Evolutionary conservation across 1,140 invertebrate species (phyloP), one percentile per base, ranked within the genome.

Genomic region (Brachystomella parvula): DNA sequence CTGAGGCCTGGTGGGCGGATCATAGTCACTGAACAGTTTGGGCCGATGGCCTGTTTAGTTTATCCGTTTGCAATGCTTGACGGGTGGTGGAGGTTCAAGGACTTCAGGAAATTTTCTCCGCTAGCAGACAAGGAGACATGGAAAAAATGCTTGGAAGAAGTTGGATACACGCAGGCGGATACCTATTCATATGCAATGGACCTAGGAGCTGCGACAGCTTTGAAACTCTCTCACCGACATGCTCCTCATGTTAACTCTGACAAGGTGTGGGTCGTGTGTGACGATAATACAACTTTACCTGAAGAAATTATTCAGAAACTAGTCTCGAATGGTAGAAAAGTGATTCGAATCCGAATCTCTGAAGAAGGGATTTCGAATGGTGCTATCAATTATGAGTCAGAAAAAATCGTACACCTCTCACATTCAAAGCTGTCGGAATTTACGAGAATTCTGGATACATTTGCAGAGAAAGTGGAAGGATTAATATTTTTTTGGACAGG

Each of bases 41-140:
- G 32, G 3, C 39, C 57, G 0, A 26, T 31, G 0, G 17, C 39
- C 2, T 29, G 31, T 21, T 32, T 61, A 19, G 35, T 49, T 59
- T 32, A 64, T 1, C 28, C 58, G 19, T 70, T 70, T 32, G 69
- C 62, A 24, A 2, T 67, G 3, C 31, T 70, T 2, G 65, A 67
- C 21, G 69, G 69, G 1, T 70, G 44, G 47, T 70, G 65, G 65
- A 30, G 63, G 32, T 67, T 67, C 47, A 44, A 31, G 2, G 69
- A 70, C 30, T 64, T 63, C 28, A 32, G 69, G 3, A 47, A 28
- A 29, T 39, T 56, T 0, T 33, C 61, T 29, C 68, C 68, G 1
- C 24, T 62, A 19, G 47, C 67, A 15, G 30, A 32, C n/a, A 21
- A 3, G 0, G 3, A 60, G 1, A 28, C 1, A 6, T 70, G 68